Evolutionary conservation across 2,113 vertebrate genomes (phyloP).

Genomic region (Pteruthius melanotis): DNA sequence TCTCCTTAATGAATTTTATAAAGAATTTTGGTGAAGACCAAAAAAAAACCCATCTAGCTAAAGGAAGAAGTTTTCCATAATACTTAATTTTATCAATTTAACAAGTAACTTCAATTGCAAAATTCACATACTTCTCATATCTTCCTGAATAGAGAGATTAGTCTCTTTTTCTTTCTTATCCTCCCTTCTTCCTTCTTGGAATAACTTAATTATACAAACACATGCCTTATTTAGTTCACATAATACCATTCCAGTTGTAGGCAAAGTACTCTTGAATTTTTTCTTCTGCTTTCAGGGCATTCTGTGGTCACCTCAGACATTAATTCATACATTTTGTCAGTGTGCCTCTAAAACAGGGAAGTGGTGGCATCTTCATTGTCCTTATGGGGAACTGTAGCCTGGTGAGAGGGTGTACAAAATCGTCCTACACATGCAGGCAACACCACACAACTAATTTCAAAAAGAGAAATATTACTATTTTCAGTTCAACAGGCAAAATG

Average conservation of each 20-base stretch:
- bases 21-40: not conserved
- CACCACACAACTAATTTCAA: not conserved
- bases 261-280: not conserved
- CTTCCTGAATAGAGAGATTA: not conserved
- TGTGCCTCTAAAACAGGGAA: not conserved
- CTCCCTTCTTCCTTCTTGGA: not conserved
- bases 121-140: not conserved
- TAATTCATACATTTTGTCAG: not conserved
- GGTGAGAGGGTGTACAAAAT: not conserved
- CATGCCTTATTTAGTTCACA: not conserved
- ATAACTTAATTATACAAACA: not conserved
- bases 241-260: not conserved
- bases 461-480: not conserved
- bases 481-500: not conserved
- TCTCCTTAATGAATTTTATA: not conserved
- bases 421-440: not conserved
- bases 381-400: not conserved
- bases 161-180: not conserved
- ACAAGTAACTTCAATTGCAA: not conserved
- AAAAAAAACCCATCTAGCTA: not conserved
- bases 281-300: not conserved
- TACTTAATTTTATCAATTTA: not conserved
- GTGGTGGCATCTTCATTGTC: not conserved
- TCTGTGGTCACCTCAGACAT: not conserved
- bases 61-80: not conserved